A percentile compares a stretch with the other conserved stretches of the same genome.
phyloP scores from a whole-genome alignment of 2,888 invertebrate genomes.

The Leucophora obtusa region DNA sequence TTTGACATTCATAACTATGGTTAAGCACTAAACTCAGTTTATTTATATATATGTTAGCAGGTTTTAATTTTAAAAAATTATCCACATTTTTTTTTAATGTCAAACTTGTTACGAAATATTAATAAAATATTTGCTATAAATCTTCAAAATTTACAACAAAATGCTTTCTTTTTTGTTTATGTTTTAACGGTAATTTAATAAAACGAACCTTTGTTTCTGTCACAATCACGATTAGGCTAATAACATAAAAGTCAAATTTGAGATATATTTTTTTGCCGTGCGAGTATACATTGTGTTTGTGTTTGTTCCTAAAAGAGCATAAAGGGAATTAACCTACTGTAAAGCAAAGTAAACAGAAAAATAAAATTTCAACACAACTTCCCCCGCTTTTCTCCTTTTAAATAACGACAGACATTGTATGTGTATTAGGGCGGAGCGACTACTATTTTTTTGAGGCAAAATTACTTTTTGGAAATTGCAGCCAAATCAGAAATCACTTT shows the following conservation, averaged over 20 bases:
- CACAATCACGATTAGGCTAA: conserved; percentile 40
- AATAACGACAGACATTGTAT: too few species aligned
- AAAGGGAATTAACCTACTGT: conserved; percentile 16
- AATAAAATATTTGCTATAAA: neutral
- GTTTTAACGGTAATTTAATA: conserved; percentile 33
- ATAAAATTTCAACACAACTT: neutral
- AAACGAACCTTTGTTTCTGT: conserved; percentile 33
- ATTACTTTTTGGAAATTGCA: too few species aligned
- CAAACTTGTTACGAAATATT: neutral
- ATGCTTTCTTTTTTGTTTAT: neutral
- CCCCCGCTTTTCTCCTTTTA: neutral
- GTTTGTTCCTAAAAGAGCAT: conserved; percentile 18
- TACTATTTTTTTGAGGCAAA: too few species aligned
- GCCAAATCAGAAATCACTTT: too few species aligned
- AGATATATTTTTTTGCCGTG: conserved; percentile 10
- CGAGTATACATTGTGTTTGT: neutral
- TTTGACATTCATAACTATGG: too few species aligned
- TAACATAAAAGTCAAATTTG: conserved; percentile 37
- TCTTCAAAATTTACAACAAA: neutral
- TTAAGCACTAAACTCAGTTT: too few species aligned
- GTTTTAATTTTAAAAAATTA: neutral
- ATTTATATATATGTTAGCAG: too few species aligned
- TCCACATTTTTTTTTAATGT: neutral
- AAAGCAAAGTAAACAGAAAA: neutral
- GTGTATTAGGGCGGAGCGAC: neutral